Percentiles rank a stretch among this genome's conserved stretches.
These are phyloP conservation scores for Acipenser oxyrinchus DNA, from an alignment of 2,797 vertebrate genomes.

Conservation along the genomic window DNA sequence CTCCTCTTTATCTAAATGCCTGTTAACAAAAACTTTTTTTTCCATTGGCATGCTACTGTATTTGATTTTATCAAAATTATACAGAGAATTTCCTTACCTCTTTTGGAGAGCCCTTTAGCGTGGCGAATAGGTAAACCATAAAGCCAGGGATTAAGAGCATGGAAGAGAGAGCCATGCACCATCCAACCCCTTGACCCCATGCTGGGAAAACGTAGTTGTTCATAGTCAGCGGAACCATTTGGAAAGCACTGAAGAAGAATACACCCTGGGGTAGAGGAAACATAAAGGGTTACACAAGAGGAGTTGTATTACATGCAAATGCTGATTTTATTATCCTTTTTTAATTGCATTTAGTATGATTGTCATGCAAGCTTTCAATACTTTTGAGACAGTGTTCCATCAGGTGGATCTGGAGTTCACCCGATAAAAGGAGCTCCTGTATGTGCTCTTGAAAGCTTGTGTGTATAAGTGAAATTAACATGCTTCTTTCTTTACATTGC, in stretches of 20 bases:
- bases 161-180: slow-evolving; percentile 96
- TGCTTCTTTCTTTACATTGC: slow-evolving; percentile 20
- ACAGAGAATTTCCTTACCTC: slow-evolving; percentile 63
- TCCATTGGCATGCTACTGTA: too few relatives aligned
- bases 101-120: slow-evolving; percentile 94
- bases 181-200: slow-evolving; percentile 96
- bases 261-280: slow-evolving; percentile 69
- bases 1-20: too few relatives aligned
- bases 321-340: background rate
- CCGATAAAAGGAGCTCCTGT: too few relatives aligned
- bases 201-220: slow-evolving; percentile 90
- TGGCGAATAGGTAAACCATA: slow-evolving; percentile 96
- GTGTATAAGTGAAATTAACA: slow-evolving; percentile 3
- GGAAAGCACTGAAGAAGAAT: slow-evolving; percentile 91
- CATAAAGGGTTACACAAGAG: background rate
- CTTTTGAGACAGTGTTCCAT: too few relatives aligned
- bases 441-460: background rate
- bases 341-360: background rate
- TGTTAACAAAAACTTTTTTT: too few relatives aligned
- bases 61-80: too few relatives aligned
- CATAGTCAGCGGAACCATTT: slow-evolving; percentile 96
- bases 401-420: too few relatives aligned
- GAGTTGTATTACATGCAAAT: background rate
- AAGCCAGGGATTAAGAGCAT: slow-evolving; percentile 96
- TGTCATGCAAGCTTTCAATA: too few relatives aligned